Conservation (phyloP, 2,888 invertebrate species). For the Ornithoptera alexandrae region DNA sequence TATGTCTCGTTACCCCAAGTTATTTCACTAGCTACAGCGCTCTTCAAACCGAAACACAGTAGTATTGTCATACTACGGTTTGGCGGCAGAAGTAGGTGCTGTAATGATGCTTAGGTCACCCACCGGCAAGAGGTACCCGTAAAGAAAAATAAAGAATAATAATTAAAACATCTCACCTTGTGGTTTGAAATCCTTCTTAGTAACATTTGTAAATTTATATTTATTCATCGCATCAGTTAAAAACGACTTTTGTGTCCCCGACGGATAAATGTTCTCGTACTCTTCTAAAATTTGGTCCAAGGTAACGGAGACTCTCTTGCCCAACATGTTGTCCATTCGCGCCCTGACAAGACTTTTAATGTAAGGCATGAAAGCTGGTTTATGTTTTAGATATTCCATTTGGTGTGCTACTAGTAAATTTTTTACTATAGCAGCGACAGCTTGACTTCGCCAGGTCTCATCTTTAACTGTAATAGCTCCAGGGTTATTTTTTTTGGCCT, state of each 20-base stretch:
- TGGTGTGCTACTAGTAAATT: not conserved
- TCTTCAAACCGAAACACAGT: too few relatives aligned
- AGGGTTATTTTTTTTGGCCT: not conserved
- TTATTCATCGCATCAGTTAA: slow-evolving; percentile 4
- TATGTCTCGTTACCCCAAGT: too few relatives aligned
- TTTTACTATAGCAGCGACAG: slow-evolving; percentile 8
- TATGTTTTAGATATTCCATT: not conserved
- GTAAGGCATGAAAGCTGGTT: not conserved
- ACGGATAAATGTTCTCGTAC: slow-evolving; percentile 5
- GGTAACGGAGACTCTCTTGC: slow-evolving; percentile 6
- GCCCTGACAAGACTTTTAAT: slow-evolving; percentile 1
- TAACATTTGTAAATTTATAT: not conserved
- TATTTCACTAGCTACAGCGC: too few relatives aligned
- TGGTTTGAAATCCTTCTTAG: not conserved
- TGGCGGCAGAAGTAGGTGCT: too few relatives aligned
- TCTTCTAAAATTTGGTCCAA: slow-evolving; percentile 4
- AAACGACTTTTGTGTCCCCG: not conserved
- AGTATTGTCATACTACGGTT: too few relatives aligned
- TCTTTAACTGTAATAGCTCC: not conserved
- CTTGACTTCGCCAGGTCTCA: slow-evolving; percentile 14
- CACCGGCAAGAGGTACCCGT: too few relatives aligned
- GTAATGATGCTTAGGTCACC: too few relatives aligned
- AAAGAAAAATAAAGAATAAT: not conserved
- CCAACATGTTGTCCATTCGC: slow-evolving; percentile 16
- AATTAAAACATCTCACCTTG: slow-evolving; percentile 20